Evolutionary conservation across 2,797 vertebrate genomes (phyloP).

Genomic region (Halcyon badia): DNA sequence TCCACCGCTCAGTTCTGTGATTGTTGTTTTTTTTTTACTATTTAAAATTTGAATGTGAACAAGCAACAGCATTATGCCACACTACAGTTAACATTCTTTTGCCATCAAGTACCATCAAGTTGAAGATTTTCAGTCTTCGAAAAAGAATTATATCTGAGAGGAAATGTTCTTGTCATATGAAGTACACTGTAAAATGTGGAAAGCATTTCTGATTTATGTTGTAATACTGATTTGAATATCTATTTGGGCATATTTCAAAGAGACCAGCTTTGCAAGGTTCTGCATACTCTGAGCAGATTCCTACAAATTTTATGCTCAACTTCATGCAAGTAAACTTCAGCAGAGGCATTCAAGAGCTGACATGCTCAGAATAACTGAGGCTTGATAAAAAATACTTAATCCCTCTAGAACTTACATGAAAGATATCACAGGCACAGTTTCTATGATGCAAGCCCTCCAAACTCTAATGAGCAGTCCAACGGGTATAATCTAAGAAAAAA

Average conservation of each 20-base stretch:
- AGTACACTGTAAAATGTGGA: background rate
- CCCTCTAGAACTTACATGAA: background rate
- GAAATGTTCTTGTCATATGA: constrained; percentile 21
- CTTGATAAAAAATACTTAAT: background rate
- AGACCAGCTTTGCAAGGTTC: background rate
- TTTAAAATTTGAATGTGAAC: constrained; percentile 9
- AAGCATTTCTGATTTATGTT: constrained; percentile 37
- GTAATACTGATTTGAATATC: constrained; percentile 8
- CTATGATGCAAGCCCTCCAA: background rate
- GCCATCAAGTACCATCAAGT: background rate
- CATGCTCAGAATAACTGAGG: background rate
- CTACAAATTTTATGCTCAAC: background rate
- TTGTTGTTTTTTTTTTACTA: background rate
- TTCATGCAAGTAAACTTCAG: background rate
- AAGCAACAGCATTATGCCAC: background rate
- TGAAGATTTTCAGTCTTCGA: constrained; percentile 2
- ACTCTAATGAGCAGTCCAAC: background rate
- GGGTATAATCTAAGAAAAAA: background rate
- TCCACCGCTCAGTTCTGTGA: background rate
- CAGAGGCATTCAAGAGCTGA: background rate
- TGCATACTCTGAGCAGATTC: background rate
- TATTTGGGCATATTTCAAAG: constrained; percentile 8
- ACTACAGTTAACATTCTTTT: background rate
- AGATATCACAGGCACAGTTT: background rate
- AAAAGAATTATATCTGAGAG: background rate